A percentile compares a stretch with the other conserved stretches of the same genome.
Evolutionary conservation across 2,888 invertebrate genomes (phyloP).

Genomic region (Agonopterix alstromeriana): DNA sequence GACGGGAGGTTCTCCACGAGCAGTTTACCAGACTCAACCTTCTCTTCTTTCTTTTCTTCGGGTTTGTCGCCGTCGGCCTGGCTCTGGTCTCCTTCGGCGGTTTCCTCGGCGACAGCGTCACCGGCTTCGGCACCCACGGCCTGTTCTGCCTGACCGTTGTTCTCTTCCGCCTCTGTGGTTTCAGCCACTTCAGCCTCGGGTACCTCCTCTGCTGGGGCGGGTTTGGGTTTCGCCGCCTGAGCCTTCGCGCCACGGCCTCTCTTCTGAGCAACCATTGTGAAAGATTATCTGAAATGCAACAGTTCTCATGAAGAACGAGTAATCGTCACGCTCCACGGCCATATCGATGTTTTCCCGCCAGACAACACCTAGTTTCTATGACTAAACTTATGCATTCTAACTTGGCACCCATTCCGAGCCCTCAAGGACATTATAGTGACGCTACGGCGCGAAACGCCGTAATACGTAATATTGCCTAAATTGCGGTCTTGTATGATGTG

Average conservation of each 20-base stretch:
- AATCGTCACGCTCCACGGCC: neutral
- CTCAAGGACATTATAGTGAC: slow-evolving; percentile 46
- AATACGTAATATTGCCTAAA: slow-evolving; percentile 20
- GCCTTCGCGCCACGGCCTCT: slow-evolving; percentile 65
- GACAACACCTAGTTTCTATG: neutral
- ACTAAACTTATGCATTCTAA: slow-evolving; percentile 4
- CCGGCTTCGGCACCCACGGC: slow-evolving; percentile 31
- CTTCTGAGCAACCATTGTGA: slow-evolving; percentile 65
- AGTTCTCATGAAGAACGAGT: neutral
- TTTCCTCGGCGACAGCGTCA: slow-evolving; percentile 7
- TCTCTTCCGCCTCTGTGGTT: slow-evolving; percentile 40
- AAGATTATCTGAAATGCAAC: slow-evolving; percentile 26
- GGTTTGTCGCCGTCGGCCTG: slow-evolving; percentile 31
- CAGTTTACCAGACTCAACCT: slow-evolving; percentile 70
- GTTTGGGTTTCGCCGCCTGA: slow-evolving; percentile 53
- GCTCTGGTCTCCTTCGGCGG: neutral
- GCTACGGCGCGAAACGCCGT: slow-evolving; percentile 32
- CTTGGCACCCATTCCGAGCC: slow-evolving; percentile 52
- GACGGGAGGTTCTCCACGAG: slow-evolving; percentile 67
- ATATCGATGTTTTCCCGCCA: neutral
- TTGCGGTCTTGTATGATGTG: slow-evolving; percentile 11
- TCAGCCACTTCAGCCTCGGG: slow-evolving; percentile 35
- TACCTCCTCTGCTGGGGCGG: slow-evolving; percentile 37
- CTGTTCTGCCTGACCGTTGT: slow-evolving; percentile 52
- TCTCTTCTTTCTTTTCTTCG: slow-evolving; percentile 57